Base-by-base conservation (phyloP, 1,140 invertebrate species). In the Aporrectodea caliginosa region DNA sequence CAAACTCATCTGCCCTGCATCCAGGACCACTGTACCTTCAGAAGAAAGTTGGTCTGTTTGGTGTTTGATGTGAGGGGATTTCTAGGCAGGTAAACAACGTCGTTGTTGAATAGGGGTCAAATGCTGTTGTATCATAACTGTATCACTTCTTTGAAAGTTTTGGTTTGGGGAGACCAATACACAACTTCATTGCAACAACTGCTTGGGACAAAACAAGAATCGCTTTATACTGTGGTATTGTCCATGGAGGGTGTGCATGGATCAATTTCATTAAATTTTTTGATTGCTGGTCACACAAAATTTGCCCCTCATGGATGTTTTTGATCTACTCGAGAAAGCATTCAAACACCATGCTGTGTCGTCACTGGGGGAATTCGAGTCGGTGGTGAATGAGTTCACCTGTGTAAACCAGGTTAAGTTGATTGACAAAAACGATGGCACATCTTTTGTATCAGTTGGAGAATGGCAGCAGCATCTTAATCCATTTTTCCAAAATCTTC, bases 241-340 rank as follows among this genome's bases (percentile, higher is more conserved):
- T 6, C 29, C 78, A 16, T 84, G 83, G 83, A 77, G 83, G 70
- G 79, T 81, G 2, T 58, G 79, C 82, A 84, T 70, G 69, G 1
- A 68, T 6, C 6, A 1, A 78, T 84, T 2, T 1, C 77, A 6
- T 73, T 81, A 16, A 83, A 83, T 33, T 84, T 84, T 35, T 78
- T 84, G 77, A 81, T 82, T 29, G 73, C 82, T 29, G 83, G 83
- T 0, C 83, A 85, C 58, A 85, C 84, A 22, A 85, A 85, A 73
- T 85, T 85, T 82, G 80, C 83, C 16, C 83, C 83, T 6, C 82
- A 84, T 69, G 84, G 83, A 83, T 83, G 81, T 80, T 85, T 84
- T 81, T 82, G 83, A n/a, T 1, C 35, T 84, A 1, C 74, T 84
- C n/a, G 84, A 85, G 78, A 6, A 22, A 22, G 43, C 43, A 58